Evolutionary conservation across 2,113 vertebrate species (phyloP), one percentile per base, ranked within the genome.

Genomic region (Podocnemis expansa): DNA sequence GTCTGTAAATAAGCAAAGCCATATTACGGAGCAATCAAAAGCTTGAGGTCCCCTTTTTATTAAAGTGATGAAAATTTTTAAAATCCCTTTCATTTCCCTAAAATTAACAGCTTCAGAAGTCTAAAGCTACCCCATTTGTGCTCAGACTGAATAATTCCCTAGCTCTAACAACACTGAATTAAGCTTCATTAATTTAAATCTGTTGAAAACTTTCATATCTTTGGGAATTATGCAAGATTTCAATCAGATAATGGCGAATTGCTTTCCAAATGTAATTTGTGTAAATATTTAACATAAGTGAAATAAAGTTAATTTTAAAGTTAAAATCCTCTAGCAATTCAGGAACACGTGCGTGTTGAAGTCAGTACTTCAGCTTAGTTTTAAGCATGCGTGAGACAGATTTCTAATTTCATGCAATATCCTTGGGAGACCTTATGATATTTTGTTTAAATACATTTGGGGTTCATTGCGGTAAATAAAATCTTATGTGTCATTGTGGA

Each of bases 1-100:
- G 89, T 73, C 43, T 88, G 22, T 84, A 95, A 92, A 96, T 93
- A 91, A 80, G 91, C 29, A 91, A 41, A 95, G 13, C 19, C 9
- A 47, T 84, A 94, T 89, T 84, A 92, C 27, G 19, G 27, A 93
- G 84, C 55, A 94, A 82, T 85, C 45, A 87, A 91, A 91, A 82
- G 47, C 85, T 84, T 60, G 67, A 84, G 89, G 52, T 78, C 56
- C 56, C 27, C 60, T 75, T 4, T 89, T 81, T 93, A 54, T 89
- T 17, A 73, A 14, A 60, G 67, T 58, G 27, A 89, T 34, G 80
- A 76, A 67, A 84, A 67, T 75, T 82, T 81, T 43, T n/a, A 31
- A 85, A 92, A 63, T 52, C 2, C 10, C 84, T 51, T 94, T 76
- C 49, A 82, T 11, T 63, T 79, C 6, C 91, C 79, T 84, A 38